These are phyloP conservation scores for Erebia aethiops DNA, from an alignment of 2,888 invertebrate genomes.

Conservation along the genomic window DNA sequence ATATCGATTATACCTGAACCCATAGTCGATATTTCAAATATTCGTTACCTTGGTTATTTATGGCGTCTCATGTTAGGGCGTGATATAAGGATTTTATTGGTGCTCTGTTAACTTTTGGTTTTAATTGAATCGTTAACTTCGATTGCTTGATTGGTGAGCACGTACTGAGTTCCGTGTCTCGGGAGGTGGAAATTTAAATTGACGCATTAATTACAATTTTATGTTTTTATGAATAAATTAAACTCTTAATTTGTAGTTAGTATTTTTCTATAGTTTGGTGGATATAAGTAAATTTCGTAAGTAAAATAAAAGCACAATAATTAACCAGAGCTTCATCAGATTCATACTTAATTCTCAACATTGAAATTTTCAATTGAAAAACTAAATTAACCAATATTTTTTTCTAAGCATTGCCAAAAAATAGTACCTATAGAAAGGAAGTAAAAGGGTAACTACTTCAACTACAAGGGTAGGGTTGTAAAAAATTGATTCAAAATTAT, in stretches of 20 bases:
- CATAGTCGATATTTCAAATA: constrained; percentile 56
- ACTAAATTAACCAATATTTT: too few relatives aligned
- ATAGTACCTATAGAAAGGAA: too few relatives aligned
- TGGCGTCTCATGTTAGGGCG: constrained; percentile 55
- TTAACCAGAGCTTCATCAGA: too few relatives aligned
- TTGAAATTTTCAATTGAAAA: too few relatives aligned
- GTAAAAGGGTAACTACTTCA: too few relatives aligned
- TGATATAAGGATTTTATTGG: constrained; percentile 68
- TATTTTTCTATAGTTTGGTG: too few relatives aligned
- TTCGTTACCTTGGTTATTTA: constrained; percentile 58
- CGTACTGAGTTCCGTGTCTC: constrained; percentile 33
- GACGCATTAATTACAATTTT: constrained; percentile 21
- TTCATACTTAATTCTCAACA: too few relatives aligned
- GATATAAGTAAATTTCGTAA: too few relatives aligned
- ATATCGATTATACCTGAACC: constrained; percentile 48
- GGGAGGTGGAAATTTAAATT: constrained; percentile 28
- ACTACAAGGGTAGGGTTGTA: too few relatives aligned
- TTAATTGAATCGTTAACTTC: constrained; percentile 65
- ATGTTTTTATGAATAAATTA: background rate
- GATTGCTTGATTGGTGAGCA: constrained; percentile 50
- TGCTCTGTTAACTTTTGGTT: constrained; percentile 50
- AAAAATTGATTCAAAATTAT: too few relatives aligned
- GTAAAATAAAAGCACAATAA: too few relatives aligned
- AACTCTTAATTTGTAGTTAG: background rate
- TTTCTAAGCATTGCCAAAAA: too few relatives aligned